Percentiles rank a stretch among this genome's conserved stretches.
These are phyloP conservation scores for Rhagonycha lutea DNA, from an alignment of 2,888 invertebrate genomes.

Conservation along the genomic window DNA sequence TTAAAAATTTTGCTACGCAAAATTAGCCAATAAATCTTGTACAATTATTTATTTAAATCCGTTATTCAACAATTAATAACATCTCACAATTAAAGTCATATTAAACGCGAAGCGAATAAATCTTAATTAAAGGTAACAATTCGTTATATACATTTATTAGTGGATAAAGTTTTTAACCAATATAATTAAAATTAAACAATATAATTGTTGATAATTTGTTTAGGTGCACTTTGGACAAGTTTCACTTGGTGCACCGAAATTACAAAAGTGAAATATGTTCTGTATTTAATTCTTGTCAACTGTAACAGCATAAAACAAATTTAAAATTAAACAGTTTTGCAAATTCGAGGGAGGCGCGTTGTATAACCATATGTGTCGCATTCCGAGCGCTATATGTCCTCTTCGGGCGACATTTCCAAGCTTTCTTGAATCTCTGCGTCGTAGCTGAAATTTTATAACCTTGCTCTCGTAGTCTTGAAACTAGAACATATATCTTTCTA, in stretches of 20 bases:
- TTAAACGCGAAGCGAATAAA: background rate
- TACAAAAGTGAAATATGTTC: background rate
- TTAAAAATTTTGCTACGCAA: background rate
- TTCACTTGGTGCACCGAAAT: background rate
- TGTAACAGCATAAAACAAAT: constrained; percentile 31
- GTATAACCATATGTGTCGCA: constrained; percentile 44
- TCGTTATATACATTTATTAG: background rate
- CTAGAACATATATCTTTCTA: constrained; percentile 36
- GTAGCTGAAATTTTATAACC: constrained; percentile 32
- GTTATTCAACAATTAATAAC: background rate
- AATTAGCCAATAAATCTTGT: background rate
- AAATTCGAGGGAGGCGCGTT: constrained; percentile 26
- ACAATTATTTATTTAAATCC: background rate
- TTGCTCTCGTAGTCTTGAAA: constrained; percentile 30
- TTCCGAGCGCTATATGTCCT: constrained; percentile 36
- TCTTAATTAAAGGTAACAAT: background rate
- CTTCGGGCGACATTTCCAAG: constrained; percentile 36
- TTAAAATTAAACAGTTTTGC: constrained; percentile 24
- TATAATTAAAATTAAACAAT: background rate
- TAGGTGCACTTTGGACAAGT: background rate
- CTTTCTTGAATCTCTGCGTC: constrained; percentile 32
- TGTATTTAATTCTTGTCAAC: constrained; percentile 24
- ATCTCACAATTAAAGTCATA: background rate
- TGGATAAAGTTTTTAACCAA: background rate
- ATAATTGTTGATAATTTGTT: background rate